These are phyloP conservation scores for Galerucella calmariensis DNA, from an alignment of 2,888 invertebrate species.

Conservation along the genomic window DNA sequence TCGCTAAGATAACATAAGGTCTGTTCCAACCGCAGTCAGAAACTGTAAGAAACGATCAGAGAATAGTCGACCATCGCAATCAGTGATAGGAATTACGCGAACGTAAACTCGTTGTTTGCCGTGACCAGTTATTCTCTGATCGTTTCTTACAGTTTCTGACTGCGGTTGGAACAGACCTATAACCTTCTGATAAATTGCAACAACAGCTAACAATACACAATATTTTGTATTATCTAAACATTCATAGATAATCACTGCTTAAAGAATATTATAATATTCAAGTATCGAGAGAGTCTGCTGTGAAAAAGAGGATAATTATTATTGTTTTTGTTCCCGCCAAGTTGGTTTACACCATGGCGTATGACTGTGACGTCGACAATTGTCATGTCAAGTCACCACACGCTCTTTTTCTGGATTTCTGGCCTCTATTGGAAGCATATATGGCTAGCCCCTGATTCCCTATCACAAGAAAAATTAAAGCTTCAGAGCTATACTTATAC, in stretches of 20 bases:
- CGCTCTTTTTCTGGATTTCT: not conserved
- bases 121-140: too few species aligned
- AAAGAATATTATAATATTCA: not conserved
- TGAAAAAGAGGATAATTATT: not conserved
- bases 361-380: not conserved
- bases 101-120: too few species aligned
- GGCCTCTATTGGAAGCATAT: not conserved
- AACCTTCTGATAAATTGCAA: conserved; percentile 26
- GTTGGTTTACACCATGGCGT: not conserved
- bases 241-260: not conserved
- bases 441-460: too few species aligned
- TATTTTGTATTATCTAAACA: not conserved
- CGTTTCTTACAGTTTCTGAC: too few species aligned
- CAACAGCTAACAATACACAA: not conserved
- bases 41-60: too few species aligned
- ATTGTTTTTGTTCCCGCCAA: conserved; percentile 8
- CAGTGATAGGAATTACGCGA: too few species aligned
- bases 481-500: too few species aligned
- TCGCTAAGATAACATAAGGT: conserved; percentile 41
- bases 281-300: not conserved
- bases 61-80: too few species aligned
- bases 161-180: too few species aligned
- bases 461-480: too few species aligned
- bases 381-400: not conserved
- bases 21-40: too few species aligned